A percentile compares a stretch with the other conserved stretches of the same genome.
These are phyloP conservation scores for Oryzias celebensis DNA, from an alignment of 2,113 vertebrate species.

Conservation along the genomic window DNA sequence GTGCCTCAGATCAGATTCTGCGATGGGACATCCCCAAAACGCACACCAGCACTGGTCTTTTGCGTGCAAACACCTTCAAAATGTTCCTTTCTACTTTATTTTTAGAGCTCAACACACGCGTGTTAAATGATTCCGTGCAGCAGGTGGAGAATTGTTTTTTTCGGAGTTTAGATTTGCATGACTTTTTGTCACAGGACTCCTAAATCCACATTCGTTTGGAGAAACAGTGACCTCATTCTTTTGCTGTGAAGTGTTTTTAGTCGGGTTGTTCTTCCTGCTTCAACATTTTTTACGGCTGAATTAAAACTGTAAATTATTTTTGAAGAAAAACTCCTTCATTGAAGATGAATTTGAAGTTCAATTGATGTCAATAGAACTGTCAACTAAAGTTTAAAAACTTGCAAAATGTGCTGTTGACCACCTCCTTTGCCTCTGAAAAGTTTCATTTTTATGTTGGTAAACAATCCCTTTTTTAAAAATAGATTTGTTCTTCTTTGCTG, in stretches of 20 bases:
- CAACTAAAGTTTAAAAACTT: no score
- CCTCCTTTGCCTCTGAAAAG: no score
- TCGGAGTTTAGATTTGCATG: constrained; percentile 8
- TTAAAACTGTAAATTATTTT: no score
- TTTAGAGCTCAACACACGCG: not conserved
- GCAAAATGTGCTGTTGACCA: no score
- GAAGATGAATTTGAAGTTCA: no score
- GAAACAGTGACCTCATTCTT: no score
- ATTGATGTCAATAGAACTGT: no score
- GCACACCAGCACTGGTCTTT: constrained; percentile 29
- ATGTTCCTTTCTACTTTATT: not conserved
- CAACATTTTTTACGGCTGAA: no score
- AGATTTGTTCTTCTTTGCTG: not conserved
- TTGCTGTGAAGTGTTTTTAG: no score
- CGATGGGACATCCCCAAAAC: constrained; percentile 49
- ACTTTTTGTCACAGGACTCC: not conserved
- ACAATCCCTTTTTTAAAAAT: not conserved
- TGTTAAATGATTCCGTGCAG: constrained; percentile 21
- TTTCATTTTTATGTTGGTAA: not conserved
- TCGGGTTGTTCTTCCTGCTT: no score
- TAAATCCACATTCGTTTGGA: not conserved
- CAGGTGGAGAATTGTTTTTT: constrained; percentile 24
- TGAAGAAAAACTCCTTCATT: no score
- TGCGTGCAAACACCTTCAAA: constrained; percentile 21
- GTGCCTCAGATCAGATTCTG: constrained; percentile 51